A percentile compares a stretch with the other conserved stretches of the same genome.
These are phyloP conservation scores for Hemicordylus capensis DNA, from an alignment of 2,113 vertebrate species.

Conservation along the genomic window DNA sequence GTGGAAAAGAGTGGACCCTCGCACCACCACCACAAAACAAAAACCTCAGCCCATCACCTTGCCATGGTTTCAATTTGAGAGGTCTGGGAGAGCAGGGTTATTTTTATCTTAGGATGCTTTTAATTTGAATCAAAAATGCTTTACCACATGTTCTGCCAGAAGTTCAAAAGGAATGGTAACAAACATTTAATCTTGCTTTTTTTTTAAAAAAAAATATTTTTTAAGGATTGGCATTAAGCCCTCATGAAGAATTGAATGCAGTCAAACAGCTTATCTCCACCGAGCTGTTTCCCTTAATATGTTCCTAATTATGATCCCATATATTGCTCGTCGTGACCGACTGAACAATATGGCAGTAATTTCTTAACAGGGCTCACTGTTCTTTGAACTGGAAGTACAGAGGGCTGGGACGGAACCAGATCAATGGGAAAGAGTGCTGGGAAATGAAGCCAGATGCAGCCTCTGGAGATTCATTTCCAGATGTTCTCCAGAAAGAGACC, in stretches of 20 bases:
- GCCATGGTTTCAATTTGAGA: conserved; percentile 80
- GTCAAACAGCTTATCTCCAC: conserved; percentile 83
- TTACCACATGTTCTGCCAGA: conserved; percentile 85
- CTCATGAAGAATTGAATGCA: conserved; percentile 81
- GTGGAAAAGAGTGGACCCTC: conserved; percentile 66
- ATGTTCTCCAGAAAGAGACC: conserved; percentile 80
- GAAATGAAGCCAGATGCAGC: conserved; percentile 83
- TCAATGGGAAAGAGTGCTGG: conserved; percentile 81
- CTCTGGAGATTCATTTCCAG: conserved; percentile 81
- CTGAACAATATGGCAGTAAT: conserved; percentile 87
- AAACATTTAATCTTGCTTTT: conserved; percentile 83
- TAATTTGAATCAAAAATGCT: conserved; percentile 85
- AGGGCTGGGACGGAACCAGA: conserved; percentile 82
- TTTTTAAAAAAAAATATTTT: conserved; percentile 20
- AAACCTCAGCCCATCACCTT: conserved; percentile 77
- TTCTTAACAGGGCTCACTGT: conserved; percentile 82
- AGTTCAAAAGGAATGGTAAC: conserved; percentile 86
- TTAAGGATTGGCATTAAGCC: conserved; percentile 82
- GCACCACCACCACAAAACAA: neutral
- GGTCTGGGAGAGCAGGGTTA: conserved; percentile 79
- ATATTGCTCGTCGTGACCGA: conserved; percentile 82
- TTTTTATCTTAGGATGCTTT: conserved; percentile 89
- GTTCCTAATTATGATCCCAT: conserved; percentile 88
- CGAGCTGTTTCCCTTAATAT: conserved; percentile 84
- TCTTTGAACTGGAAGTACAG: conserved; percentile 87